Evolutionary conservation across 2,888 invertebrate species (phyloP), one percentile per base, ranked within the genome.

Genomic region (Clunio marinus): DNA sequence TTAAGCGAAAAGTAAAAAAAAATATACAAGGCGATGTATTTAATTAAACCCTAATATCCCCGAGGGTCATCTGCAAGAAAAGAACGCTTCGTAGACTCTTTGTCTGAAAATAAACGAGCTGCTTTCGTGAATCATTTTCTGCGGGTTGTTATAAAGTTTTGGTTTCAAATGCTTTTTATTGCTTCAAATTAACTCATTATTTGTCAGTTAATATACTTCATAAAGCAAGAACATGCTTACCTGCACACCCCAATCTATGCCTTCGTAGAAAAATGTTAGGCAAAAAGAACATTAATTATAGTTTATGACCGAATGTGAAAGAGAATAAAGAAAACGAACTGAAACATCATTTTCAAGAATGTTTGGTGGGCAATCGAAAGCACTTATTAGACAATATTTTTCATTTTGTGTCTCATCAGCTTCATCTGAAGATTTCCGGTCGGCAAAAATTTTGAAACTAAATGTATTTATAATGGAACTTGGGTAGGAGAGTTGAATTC

Each of bases 311-410:
- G 51, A 57, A 57, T n/a, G 4, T n/a, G 27, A 3, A n/a, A n/a
- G 8, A 57, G 27, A 20, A n/a, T 2, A 27, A 27, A 41, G 51
- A 65, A 28, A 65, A 13, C 17, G 51, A 45, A 45, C 45, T 46
- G 45, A 65, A 65, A 65, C 63, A 65, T 46, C 63, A 65, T 46
- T 65, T 46, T 28, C 25, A 25, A 10, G 8, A 25, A n/a, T 13
- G n/a, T 15, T n/a, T 25, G 13, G 10, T 32, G 32, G 10, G 32
- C 32, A 32, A 32, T 17, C 4, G 24, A 45, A 65, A 25, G 28
- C 51, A 65, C 51, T 65, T 65, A 65, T 65, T 65, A 65, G 51
- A 65, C 46, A 65, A 65, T 51, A 65, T 65, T 65, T 65, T 65
- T 65, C 65, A 65, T 65, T 27, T 35, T 20, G 35, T 32, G 51